A percentile compares a stretch with the other conserved stretches of the same genome.
phyloP scores from a whole-genome alignment of 1,140 invertebrate genomes.

The Polyergus mexicanus region DNA sequence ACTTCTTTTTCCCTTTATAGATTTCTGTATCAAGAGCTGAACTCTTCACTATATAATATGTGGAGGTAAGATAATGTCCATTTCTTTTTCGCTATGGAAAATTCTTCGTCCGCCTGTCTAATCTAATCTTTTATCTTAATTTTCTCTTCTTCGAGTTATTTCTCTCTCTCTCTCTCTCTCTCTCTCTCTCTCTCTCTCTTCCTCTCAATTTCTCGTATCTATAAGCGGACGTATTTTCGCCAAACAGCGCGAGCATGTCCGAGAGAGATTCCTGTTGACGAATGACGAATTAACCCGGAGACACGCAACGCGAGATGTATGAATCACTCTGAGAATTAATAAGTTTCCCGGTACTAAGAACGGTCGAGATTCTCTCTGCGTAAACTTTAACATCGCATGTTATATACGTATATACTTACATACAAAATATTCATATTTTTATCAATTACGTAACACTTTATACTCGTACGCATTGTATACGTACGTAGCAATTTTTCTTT shows the following conservation, averaged over 20 bases:
- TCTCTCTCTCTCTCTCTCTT: background rate
- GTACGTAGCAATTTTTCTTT: no score
- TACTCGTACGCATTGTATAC: no score
- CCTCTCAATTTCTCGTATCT: slow-evolving; percentile 1
- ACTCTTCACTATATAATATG: background rate
- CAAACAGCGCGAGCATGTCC: background rate
- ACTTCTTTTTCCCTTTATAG: background rate
- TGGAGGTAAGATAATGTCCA: no score
- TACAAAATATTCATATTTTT: background rate
- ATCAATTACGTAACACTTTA: background rate
- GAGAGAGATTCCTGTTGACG: slow-evolving; percentile 5
- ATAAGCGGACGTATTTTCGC: background rate
- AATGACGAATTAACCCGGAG: slow-evolving; percentile 35
- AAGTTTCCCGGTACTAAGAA: background rate
- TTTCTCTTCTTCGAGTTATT: background rate
- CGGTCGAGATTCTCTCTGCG: background rate
- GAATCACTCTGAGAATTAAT: slow-evolving; percentile 20
- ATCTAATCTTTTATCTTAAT: background rate
- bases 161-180: background rate
- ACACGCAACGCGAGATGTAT: background rate
- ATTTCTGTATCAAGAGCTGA: background rate
- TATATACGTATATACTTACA: background rate
- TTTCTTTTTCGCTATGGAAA: background rate
- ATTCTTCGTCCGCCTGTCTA: background rate
- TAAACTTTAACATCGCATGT: no score